Conservation (phyloP, 2,888 invertebrate species). For the Luffia ferchaultella region DNA sequence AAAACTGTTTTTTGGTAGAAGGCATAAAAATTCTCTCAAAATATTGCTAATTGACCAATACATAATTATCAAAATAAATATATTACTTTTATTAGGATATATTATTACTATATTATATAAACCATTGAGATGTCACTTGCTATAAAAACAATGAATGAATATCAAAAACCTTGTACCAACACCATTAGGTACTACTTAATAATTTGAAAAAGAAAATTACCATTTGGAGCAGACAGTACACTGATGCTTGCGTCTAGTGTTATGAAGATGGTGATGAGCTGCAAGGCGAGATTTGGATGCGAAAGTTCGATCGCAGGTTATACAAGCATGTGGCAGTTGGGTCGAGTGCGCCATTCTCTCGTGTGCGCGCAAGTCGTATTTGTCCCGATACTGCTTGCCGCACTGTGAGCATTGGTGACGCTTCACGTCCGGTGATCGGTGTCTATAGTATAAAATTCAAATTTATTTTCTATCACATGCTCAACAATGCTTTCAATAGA, state of each 20-base stretch:
- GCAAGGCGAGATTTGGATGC: neutral
- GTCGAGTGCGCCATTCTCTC: neutral
- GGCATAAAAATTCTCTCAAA: no score
- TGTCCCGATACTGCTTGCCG: neutral
- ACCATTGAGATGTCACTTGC: no score
- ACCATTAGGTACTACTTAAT: no score
- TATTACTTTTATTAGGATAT: no score
- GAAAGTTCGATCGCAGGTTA: neutral
- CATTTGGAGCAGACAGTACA: neutral
- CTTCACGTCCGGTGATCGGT: neutral
- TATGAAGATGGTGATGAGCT: neutral
- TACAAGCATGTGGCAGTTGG: neutral
- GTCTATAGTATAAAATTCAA: neutral
- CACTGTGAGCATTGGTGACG: neutral
- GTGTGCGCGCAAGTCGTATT: neutral
- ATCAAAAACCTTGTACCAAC: no score
- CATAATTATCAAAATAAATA: no score
- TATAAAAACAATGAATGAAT: no score
- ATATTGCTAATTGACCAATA: no score
- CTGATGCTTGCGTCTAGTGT: neutral
- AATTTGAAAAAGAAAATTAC: neutral
- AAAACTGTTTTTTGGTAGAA: no score
- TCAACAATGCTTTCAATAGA: no score
- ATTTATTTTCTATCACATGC: no score
- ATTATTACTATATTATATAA: no score